Base-by-base conservation (phyloP, 2,113 vertebrate genomes). In the Phaethon lepturus region DNA sequence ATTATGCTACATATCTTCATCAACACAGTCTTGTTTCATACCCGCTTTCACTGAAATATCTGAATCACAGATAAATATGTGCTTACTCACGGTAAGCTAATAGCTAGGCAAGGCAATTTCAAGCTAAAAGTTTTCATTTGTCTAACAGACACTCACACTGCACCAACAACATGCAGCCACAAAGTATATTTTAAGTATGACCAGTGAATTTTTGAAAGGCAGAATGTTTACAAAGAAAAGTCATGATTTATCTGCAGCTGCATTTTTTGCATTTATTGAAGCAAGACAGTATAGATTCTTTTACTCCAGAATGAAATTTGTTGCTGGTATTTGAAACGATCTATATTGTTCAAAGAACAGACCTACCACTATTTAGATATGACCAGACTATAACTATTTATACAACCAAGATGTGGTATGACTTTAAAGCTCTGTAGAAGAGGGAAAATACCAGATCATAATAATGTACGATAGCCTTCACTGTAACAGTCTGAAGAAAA, bases 401-500 rank as follows among this genome's bases (percentile, higher is more conserved):
- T 84, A 81, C 73, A 84, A 25, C 42, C 86, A 89, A 94, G 79
- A 88, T 52, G 64, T 67, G 47, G 83, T 64, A 71, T 4, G 58
- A 52, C 69, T 95, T 91, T 80, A 94, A 91, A 93, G 72, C 22
- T 7, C 64, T 42, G 83, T 3, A 96, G 96, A 87, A 86, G 80
- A 94, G 53, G 56, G 76, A 92, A 88, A 93, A 96, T n/a, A 76
- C 49, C 80, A 91, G 72, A 67, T 72, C 50, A 40, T 50, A 86
- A 87, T 92, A 96, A 85, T 8, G 13, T 81, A 63, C 2, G 52
- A 71, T 52, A 56, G 92, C 91, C 76, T 95, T 97, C 83, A 81
- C 76, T 78, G 64, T 45, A 92, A 71, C 86, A 86, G 83, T 56
- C 47, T 94, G 92, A 97, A 84, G 79, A 94, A 88, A 97, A 95